Base-by-base conservation (phyloP, 1,140 invertebrate genomes). In the Oreohelix idahoensis region DNA sequence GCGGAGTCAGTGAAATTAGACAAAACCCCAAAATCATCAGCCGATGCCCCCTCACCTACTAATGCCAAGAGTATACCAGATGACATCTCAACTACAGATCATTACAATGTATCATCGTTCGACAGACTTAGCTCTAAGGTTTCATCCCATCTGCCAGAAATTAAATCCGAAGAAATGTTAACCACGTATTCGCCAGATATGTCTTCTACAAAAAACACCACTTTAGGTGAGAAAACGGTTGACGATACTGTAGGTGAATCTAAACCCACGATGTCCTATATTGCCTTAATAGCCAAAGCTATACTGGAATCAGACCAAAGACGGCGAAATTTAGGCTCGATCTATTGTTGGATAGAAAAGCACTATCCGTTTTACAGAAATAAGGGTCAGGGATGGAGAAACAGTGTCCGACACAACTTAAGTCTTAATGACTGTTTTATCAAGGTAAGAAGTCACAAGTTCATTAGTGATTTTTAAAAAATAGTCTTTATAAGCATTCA, bases 401-500 rank as follows among this genome's bases (percentile, higher is more conserved):
- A 93, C 84, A 91, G 90, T 73, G 91, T 93, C 32, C 85, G 92
- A 0, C 92, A 93, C 84, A 92, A 92, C 75, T 86, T 92, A 15
- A 92, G 91, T 53, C 81, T 92, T 49, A 92, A 92, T 79, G 91
- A 92, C 81, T 92, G 92, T 85, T 92, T 92, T 81, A 89, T 92
- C 38, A 92, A 92, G 80, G 71, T 82, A 53, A 36, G 80, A n/a
- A n/a, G n/a, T n/a, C n/a, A n/a, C n/a, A n/a, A n/a, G n/a, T n/a
- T n/a, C n/a, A n/a, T n/a, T n/a, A n/a, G n/a, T n/a, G n/a, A n/a
- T n/a, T n/a, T n/a, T n/a, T n/a, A n/a, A n/a, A n/a, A n/a, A n/a
- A n/a, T n/a, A n/a, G n/a, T n/a, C n/a, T n/a, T n/a, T n/a, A n/a
- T n/a, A n/a, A n/a, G n/a, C n/a, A n/a, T n/a, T n/a, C n/a, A n/a